Conservation (phyloP, 2,113 vertebrate species). For the Eulemur macaco region DNA sequence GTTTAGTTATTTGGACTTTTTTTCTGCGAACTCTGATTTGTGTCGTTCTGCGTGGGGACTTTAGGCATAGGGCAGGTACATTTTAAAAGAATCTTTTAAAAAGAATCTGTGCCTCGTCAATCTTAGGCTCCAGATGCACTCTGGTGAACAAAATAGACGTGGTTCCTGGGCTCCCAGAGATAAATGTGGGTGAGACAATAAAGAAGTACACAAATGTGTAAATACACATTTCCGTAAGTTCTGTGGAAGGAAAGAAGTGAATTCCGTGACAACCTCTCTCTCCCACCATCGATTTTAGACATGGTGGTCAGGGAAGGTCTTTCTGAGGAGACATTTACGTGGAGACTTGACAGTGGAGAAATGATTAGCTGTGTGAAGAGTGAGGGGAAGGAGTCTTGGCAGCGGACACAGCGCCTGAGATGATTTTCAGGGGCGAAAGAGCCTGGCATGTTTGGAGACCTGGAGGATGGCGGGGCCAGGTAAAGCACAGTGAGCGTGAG, state of each 20-base stretch:
- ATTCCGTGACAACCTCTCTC: not conserved
- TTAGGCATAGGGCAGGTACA: not conserved
- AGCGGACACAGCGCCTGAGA: not conserved
- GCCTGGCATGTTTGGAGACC: not conserved
- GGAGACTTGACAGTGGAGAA: not conserved
- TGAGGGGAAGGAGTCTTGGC: not conserved
- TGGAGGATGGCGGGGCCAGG: not conserved
- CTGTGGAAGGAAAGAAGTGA: not conserved
- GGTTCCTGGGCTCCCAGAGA: not conserved
- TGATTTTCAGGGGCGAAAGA: not conserved
- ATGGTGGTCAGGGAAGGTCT: not conserved
- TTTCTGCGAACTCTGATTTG: not conserved
- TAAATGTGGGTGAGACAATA: not conserved
- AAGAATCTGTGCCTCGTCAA: not conserved
- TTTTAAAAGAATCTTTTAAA: not conserved
- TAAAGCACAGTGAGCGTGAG: not conserved
- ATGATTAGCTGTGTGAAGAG: too few species aligned
- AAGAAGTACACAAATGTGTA: not conserved
- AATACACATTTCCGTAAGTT: not conserved
- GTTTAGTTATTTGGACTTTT: not conserved
- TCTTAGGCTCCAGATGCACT: not conserved
- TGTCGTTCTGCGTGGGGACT: not conserved
- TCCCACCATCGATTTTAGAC: not conserved
- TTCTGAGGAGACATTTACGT: not conserved
- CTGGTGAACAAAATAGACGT: not conserved